Conservation (phyloP, 2,888 invertebrate species). For the Aproaerema taeniolella region DNA sequence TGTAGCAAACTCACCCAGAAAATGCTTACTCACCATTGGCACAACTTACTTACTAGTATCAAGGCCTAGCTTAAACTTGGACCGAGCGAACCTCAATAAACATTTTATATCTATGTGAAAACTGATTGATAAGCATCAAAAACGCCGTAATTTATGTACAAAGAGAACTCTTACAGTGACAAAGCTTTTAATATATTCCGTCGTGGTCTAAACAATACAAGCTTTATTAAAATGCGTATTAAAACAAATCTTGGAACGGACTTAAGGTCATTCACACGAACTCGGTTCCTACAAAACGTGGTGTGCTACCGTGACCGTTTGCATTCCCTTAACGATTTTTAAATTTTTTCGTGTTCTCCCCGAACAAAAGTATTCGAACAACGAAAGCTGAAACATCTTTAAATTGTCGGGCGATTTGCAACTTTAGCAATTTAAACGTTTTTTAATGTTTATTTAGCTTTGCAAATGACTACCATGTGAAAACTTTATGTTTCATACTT, state of each 20-base stretch:
- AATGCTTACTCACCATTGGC: no score
- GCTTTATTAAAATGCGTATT: conserved; percentile 69
- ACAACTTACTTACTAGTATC: no score
- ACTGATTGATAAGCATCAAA: no score
- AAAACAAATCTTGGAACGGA: conserved; percentile 61
- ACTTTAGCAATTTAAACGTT: conserved; percentile 20
- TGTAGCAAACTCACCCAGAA: no score
- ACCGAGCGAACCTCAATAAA: no score
- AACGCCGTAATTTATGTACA: no score
- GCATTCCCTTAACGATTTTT: conserved; percentile 40
- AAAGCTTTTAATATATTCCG: conserved; percentile 55
- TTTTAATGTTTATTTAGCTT: conserved; percentile 25
- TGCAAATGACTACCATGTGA: conserved; percentile 17
- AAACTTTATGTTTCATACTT: conserved; percentile 13
- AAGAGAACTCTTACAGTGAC: no score
- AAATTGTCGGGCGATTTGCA: conserved; percentile 13
- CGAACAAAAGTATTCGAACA: conserved; percentile 30
- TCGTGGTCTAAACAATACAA: conserved; percentile 58
- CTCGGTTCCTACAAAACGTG: conserved; percentile 43
- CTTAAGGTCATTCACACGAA: conserved; percentile 62
- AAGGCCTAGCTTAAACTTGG: no score
- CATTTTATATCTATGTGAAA: no score
- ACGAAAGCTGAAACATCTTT: conserved; percentile 22
- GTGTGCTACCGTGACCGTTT: conserved; percentile 55
- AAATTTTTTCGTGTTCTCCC: conserved; percentile 29